Evolutionary conservation across 2,113 vertebrate genomes (phyloP).

Genomic region (Cathartes aura): DNA sequence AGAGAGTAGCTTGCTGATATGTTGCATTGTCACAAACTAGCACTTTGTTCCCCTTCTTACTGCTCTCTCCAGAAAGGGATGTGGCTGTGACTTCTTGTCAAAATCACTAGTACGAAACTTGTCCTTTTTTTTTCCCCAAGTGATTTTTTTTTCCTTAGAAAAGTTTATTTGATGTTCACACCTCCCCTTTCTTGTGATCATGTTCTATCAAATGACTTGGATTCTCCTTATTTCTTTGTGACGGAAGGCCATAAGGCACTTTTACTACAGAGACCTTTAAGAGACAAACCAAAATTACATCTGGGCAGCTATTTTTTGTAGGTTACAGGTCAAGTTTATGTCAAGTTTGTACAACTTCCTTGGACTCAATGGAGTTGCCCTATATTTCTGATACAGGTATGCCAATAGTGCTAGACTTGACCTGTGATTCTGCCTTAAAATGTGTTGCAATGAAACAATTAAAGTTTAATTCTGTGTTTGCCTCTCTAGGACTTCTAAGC

Average conservation of each 20-base stretch:
- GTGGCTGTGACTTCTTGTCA: not conserved
- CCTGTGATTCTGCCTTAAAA: not conserved
- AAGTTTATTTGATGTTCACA: not conserved
- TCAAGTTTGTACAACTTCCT: not conserved
- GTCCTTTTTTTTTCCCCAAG: accelerated
- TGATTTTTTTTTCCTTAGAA: not conserved
- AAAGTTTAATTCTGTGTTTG: not conserved
- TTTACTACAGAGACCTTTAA: not conserved
- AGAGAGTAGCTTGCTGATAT: not conserved
- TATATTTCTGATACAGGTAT: not conserved
- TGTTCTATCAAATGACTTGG: not conserved
- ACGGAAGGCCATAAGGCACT: not conserved
- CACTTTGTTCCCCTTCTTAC: not conserved
- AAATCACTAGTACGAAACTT: not conserved
- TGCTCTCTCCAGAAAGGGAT: not conserved
- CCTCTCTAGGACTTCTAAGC: not conserved
- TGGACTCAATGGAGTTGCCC: not conserved
- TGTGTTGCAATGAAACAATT: not conserved
- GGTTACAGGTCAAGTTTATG: not conserved
- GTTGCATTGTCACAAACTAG: not conserved
- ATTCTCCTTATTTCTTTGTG: not conserved
- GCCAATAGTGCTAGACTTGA: not conserved
- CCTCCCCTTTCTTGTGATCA: accelerated
- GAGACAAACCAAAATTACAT: not conserved
- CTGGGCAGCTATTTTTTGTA: not conserved